Evolutionary conservation across 1,140 invertebrate species (phyloP).

Genomic region (Drosophila tristis): DNA sequence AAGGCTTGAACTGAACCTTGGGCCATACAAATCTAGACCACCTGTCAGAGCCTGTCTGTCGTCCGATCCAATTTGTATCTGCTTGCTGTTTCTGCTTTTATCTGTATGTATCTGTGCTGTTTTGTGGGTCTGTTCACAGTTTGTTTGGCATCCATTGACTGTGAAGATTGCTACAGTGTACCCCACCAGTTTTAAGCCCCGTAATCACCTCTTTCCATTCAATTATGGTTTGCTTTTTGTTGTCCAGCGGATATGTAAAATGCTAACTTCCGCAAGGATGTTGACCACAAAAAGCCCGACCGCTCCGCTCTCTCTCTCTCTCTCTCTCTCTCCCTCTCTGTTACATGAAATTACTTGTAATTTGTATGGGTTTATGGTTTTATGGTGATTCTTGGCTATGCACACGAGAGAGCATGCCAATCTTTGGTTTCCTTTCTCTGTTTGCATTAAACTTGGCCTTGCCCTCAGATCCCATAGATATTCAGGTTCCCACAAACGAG

Average conservation of each 20-base stretch:
- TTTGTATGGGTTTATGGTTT: conserved; percentile 1
- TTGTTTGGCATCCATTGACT: conserved; percentile 52
- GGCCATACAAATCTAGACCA: conserved; percentile 65
- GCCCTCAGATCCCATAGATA: conserved; percentile 26
- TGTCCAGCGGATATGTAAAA: conserved; percentile 49
- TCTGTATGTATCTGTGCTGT: conserved; percentile 11
- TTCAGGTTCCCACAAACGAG: conserved; percentile 20
- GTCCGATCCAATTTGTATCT: conserved; percentile 26
- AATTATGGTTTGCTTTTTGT: conserved; percentile 15
- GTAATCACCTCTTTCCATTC: conserved; percentile 26
- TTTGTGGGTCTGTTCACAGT: conserved; percentile 29
- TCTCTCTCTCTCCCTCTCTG: not conserved
- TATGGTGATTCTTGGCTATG: conserved; percentile 15
- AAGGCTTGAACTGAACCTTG: conserved; percentile 71
- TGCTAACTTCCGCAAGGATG: conserved; percentile 58
- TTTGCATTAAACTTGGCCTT: conserved; percentile 40
- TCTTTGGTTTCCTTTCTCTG: conserved; percentile 1
- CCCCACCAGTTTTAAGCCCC: conserved; percentile 24
- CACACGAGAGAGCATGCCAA: conserved; percentile 16
- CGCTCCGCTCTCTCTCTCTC: not conserved
- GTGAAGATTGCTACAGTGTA: conserved; percentile 48
- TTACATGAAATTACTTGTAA: conserved; percentile 41
- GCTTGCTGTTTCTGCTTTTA: not conserved
- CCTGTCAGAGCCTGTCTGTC: conserved; percentile 27
- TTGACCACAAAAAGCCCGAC: conserved; percentile 5